Percentiles rank a stretch among this genome's conserved stretches.
phyloP scores from a whole-genome alignment of 2,888 invertebrate genomes.

The Nephrotoma flavescens region DNA sequence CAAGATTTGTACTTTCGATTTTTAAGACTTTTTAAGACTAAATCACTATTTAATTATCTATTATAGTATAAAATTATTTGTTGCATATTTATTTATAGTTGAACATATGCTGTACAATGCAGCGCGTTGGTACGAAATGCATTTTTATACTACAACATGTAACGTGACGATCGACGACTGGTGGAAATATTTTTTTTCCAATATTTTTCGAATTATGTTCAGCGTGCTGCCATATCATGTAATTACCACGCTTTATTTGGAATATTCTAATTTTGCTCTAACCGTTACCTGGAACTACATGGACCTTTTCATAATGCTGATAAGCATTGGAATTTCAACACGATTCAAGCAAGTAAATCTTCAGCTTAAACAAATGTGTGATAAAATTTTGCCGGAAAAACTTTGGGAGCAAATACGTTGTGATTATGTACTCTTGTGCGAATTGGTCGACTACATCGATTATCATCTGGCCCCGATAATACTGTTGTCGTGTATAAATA shows the following conservation, averaged over 20 bases:
- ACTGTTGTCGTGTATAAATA: conserved; percentile 44
- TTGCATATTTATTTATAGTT: background rate
- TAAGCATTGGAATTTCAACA: conserved; percentile 50
- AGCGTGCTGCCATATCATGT: background rate
- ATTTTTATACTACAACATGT: background rate
- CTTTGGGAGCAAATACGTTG: conserved; percentile 45
- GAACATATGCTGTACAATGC: background rate
- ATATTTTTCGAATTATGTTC: background rate
- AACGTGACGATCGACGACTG: background rate
- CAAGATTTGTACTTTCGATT: background rate
- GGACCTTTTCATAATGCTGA: conserved; percentile 53
- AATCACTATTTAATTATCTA: no score
- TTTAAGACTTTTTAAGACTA: no score
- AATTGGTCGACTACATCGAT: conserved; percentile 41
- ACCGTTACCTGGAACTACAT: conserved; percentile 49
- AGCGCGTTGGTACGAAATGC: background rate
- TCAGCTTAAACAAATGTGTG: conserved; percentile 13
- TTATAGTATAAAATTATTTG: no score
- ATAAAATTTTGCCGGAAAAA: conserved; percentile 33
- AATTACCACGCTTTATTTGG: background rate
- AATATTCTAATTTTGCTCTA: background rate
- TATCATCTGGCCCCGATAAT: conserved; percentile 41
- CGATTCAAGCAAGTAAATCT: conserved; percentile 49
- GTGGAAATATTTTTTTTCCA: background rate
- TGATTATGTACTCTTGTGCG: conserved; percentile 43